phyloP scores from a whole-genome alignment of 2,113 vertebrate species.

The Ictalurus punctatus region DNA sequence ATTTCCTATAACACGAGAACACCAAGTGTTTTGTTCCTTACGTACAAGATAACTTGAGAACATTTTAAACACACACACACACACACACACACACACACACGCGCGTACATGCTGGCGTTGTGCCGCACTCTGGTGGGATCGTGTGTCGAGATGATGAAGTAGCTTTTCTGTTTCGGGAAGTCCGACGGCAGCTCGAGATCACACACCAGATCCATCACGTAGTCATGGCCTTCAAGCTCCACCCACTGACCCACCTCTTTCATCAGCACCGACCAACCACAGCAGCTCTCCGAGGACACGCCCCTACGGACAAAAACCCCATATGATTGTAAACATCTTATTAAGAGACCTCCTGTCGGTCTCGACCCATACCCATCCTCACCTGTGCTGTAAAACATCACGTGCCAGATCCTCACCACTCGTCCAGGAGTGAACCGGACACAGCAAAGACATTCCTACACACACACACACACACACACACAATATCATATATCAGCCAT shows the following conservation, averaged over 20 bases:
- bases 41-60: too few species aligned
- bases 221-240: constrained; percentile 91
- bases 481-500: neutral
- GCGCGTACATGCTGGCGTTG: constrained; percentile 78
- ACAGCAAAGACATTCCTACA: constrained; percentile 83
- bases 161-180: constrained; percentile 90
- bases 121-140: constrained; percentile 62
- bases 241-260: constrained; percentile 85
- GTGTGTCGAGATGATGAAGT: constrained; percentile 86
- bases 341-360: neutral
- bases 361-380: neutral
- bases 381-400: constrained; percentile 89
- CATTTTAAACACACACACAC: neutral
- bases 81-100: constrained; percentile 1
- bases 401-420: constrained; percentile 88
- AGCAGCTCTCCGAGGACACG: constrained; percentile 75
- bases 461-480: constrained; percentile 23
- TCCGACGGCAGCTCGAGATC: constrained; percentile 84
- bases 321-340: neutral
- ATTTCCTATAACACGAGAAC: too few species aligned
- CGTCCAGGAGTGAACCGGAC: constrained; percentile 91
- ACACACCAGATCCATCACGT: constrained; percentile 88
- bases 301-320: constrained; percentile 68
- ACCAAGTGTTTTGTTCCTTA: neutral
- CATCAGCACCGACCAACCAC: constrained; percentile 89